Evolutionary conservation across 2,113 vertebrate genomes (phyloP).

Genomic region (Polypterus senegalus): DNA sequence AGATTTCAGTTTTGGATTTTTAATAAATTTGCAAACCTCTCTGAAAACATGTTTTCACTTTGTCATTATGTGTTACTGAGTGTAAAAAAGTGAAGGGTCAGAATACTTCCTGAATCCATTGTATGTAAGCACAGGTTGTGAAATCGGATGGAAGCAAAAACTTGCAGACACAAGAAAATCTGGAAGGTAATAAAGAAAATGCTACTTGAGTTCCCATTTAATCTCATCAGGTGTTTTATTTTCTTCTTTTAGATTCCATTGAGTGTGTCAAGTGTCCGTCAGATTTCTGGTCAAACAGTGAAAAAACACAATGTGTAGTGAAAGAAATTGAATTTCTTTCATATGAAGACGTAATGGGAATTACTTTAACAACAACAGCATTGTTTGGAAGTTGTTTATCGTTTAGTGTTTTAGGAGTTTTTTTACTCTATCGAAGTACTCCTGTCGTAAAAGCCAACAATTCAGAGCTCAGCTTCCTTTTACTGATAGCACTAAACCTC

Average conservation of each 20-base stretch:
- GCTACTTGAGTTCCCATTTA: too few species aligned
- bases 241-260: not conserved
- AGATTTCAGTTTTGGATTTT: too few species aligned
- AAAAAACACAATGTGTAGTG: not conserved
- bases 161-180: too few species aligned
- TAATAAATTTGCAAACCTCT: too few species aligned
- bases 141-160: too few species aligned
- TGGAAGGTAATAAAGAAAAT: too few species aligned
- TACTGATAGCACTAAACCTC: conserved; percentile 5
- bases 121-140: too few species aligned
- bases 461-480: conserved; percentile 10
- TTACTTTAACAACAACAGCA: conserved; percentile 4
- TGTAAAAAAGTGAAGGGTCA: too few species aligned
- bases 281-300: conserved; percentile 10
- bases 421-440: conserved; percentile 10
- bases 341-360: conserved; percentile 6
- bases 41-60: too few species aligned
- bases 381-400: conserved; percentile 7
- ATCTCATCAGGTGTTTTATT: not conserved
- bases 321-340: conserved; percentile 11
- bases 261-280: not conserved
- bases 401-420: conserved; percentile 1
- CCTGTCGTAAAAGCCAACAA: conserved; percentile 12
- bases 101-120: too few species aligned
- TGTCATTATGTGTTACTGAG: too few species aligned